Conservation (phyloP, 2,113 vertebrate genomes). For the Cyanocitta stelleri region DNA sequence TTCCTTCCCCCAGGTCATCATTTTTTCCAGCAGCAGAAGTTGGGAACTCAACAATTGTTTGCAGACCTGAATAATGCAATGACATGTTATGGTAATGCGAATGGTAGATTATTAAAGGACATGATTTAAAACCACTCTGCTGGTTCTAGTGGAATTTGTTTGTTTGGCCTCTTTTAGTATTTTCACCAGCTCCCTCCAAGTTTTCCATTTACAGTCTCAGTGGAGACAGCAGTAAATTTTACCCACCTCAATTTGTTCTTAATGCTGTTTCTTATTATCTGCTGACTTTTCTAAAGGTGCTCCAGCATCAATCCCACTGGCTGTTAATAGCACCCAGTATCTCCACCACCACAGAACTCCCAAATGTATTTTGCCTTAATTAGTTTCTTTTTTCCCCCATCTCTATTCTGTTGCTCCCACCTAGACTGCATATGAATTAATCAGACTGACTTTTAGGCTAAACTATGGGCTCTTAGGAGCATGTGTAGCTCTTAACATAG, state of each 20-base stretch:
- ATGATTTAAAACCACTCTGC: slow-evolving; percentile 16
- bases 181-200: not conserved
- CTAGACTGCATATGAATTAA: not conserved
- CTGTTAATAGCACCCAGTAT: not conserved
- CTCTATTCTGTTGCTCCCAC: not conserved
- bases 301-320: not conserved
- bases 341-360: not conserved
- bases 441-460: not conserved
- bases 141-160: not conserved
- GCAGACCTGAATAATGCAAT: not conserved
- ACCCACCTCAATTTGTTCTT: not conserved
- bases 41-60: slow-evolving; percentile 30
- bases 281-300: not conserved
- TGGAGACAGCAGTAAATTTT: not conserved
- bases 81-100: not conserved
- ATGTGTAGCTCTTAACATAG: not conserved
- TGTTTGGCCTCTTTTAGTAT: slow-evolving; percentile 4
- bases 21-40: slow-evolving; percentile 26
- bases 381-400: not conserved
- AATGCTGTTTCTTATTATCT: not conserved
- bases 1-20: slow-evolving; percentile 22
- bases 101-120: slow-evolving; percentile 25
- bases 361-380: not conserved
- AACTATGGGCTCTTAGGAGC: not conserved
- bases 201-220: not conserved